A percentile compares a stretch with the other conserved stretches of the same genome.
Conservation (phyloP, 2,797 vertebrate species). For the Antennarius maculatus region DNA sequence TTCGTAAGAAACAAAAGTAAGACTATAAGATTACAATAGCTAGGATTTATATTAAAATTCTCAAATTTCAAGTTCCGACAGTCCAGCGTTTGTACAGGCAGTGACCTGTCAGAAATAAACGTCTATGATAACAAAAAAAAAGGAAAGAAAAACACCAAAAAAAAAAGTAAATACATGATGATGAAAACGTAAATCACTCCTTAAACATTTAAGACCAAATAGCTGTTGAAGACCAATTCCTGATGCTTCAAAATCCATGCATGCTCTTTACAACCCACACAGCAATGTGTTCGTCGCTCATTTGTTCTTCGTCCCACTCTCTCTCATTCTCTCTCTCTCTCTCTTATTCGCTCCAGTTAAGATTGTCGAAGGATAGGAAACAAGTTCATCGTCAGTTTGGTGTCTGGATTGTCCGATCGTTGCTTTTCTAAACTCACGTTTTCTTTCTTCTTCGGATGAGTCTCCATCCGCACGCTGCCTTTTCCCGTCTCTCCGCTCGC, state of each 20-base stretch:
- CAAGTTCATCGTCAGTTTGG: slow-evolving; percentile 41
- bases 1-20: slow-evolving; percentile 88
- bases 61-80: slow-evolving; percentile 94
- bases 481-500: background rate
- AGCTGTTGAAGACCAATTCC: slow-evolving; percentile 88
- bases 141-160: slow-evolving; percentile 64
- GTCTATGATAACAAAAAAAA: slow-evolving; percentile 78
- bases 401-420: slow-evolving; percentile 33
- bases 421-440: slow-evolving; percentile 25
- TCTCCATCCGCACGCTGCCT: slow-evolving; percentile 56
- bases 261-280: slow-evolving; percentile 84
- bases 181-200: slow-evolving; percentile 85
- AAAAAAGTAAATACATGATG: slow-evolving; percentile 77
- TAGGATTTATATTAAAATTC: slow-evolving; percentile 89
- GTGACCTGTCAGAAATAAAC: slow-evolving; percentile 74
- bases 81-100: slow-evolving; percentile 89
- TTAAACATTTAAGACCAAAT: slow-evolving; percentile 97
- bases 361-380: slow-evolving; percentile 68
- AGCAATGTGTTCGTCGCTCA: slow-evolving; percentile 50
- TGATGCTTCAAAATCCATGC: slow-evolving; percentile 92
- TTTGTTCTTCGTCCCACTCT: slow-evolving; percentile 34
- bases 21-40: slow-evolving; percentile 97
- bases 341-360: slow-evolving; percentile 42
- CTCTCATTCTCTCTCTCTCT: slow-evolving; percentile 19
- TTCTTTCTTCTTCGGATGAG: slow-evolving; percentile 69